Evolutionary conservation across 2,113 vertebrate genomes (phyloP), one percentile per base, ranked within the genome.

Genomic region (Neoarius graeffei): DNA sequence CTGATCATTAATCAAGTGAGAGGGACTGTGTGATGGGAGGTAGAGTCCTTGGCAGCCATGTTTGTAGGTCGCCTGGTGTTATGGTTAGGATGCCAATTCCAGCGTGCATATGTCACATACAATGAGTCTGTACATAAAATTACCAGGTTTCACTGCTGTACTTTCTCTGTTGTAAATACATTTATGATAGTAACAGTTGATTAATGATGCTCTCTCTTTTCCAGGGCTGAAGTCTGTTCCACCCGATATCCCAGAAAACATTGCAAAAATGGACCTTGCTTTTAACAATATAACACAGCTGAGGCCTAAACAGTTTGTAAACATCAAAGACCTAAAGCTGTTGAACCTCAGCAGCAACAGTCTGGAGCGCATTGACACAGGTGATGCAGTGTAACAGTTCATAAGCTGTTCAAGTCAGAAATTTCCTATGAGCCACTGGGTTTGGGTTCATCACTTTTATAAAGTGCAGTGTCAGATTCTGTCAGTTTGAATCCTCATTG

Each of bases 341-440:
- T 89, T 99, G 94, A 99, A 99, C 93, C 95, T 99, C 79, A 98
- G 97, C 91, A 95, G 96, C 93, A 99, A 99, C 79, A 95, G 93
- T 92, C 94, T 99, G 90, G 83, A 94, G 69, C 95, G 91, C 86
- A 97, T 99, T 91, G 97, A 98, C 89, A 96, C 96, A 94, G 97
- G 98, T 99, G 93, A 96, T 95, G 82, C 56, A 42, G 20, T 35
- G 14, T 15, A 23, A n/a, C 7, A 90, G 9, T 52, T 17, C 35
- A 54, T 11, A 30, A 14, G 19, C 54, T 50, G 35, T 27, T 60
- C 80, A 17, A 50, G 1, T 59, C n/a, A 56, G 52, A 14, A 69
- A 74, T 50, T 48, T 42, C 69, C 15, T 17, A 3, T n/a, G 23
- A 13, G 15, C 8, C 71, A 74, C 15, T 48, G 7, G 23, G 0